Percentiles rank a stretch among this genome's conserved stretches.
phyloP scores from a whole-genome alignment of 30 jellyfish, hydroid and myxozoan species.

The Pseudorhiza aurosa region DNA sequence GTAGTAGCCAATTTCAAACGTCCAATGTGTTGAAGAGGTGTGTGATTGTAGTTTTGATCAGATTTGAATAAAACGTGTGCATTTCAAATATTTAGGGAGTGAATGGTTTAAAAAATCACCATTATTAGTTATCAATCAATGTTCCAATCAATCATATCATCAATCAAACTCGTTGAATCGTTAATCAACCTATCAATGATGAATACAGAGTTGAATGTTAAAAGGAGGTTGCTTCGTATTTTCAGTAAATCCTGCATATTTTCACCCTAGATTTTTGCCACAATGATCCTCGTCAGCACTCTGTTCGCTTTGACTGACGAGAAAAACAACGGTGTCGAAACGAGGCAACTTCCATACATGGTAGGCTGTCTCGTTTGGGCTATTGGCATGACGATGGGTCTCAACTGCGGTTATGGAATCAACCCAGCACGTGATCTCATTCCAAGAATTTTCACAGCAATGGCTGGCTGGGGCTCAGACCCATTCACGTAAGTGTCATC shows the following conservation, averaged over 20 bases:
- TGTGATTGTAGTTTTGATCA: no score
- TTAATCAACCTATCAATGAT: not conserved
- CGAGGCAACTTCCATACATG: conserved; percentile 72
- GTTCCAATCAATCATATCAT: not conserved
- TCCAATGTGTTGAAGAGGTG: no score
- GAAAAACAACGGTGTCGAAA: conserved; percentile 68
- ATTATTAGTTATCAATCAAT: not conserved
- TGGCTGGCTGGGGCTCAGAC: conserved; percentile 92
- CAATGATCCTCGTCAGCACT: conserved; percentile 86
- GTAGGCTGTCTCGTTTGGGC: conserved; percentile 93
- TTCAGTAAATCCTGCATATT: not conserved
- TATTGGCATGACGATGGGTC: conserved; percentile 92
- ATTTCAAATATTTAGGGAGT: no score
- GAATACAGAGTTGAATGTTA: no score
- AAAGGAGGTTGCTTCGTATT: no score
- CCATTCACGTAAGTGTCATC: conserved; percentile 89
- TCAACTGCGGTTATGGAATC: conserved; percentile 95
- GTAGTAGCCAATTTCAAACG: no score
- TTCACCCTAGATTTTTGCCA: conserved; percentile 65
- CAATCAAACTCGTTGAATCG: not conserved
- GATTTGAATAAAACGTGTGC: no score
- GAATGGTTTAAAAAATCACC: no score
- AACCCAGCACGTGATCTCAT: conserved; percentile 97
- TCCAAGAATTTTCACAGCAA: conserved; percentile 87
- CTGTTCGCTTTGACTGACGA: conserved; percentile 90